Conservation (phyloP, 2,113 vertebrate genomes). For the Chunga burmeisteri region DNA sequence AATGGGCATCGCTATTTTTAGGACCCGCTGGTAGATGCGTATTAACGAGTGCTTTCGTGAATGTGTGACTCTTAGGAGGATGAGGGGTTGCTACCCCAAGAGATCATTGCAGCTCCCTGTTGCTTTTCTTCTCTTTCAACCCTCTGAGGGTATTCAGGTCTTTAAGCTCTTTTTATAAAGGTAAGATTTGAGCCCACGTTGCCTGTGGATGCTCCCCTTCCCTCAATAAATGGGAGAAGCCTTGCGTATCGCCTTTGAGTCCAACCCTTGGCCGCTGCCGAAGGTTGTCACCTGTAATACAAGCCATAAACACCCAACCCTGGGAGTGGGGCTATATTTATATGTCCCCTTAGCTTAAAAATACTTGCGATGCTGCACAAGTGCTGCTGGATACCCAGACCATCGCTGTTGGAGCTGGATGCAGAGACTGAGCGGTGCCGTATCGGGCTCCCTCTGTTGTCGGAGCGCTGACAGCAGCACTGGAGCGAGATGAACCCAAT, state of each 20-base stretch:
- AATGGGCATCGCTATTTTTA: neutral
- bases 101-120: rapidly evolving
- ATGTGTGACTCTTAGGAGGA: neutral
- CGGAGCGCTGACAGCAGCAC: rapidly evolving
- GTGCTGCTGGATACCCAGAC: rapidly evolving
- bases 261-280: neutral
- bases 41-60: rapidly evolving
- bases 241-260: rapidly evolving
- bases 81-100: neutral
- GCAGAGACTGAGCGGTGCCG: neutral
- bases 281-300: neutral
- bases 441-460: neutral
- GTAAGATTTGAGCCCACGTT: neutral
- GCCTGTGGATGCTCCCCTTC: neutral
- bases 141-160: neutral
- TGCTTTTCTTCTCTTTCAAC: neutral
- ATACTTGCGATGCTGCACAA: neutral
- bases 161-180: neutral
- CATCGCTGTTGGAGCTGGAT: neutral
- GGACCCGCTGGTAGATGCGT: too few species aligned
- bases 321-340: rapidly evolving
- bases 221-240: neutral
- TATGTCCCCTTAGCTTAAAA: neutral
- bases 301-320: neutral
- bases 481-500: neutral